Evolutionary conservation across 2,888 invertebrate species (phyloP).

Genomic region (Lingula anatina): DNA sequence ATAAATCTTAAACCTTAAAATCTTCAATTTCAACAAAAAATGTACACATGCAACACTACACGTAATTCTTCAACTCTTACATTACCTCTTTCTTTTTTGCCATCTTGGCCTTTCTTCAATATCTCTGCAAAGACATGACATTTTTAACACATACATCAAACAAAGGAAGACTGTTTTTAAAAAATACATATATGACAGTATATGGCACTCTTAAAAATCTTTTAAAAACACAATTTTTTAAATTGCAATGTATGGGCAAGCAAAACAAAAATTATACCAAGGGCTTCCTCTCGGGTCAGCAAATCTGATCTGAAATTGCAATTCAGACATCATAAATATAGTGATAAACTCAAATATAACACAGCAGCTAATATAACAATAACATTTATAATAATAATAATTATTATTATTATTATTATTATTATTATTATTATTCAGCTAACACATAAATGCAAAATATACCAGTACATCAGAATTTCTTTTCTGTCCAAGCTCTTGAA

Average conservation of each 20-base stretch:
- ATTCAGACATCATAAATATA: too few relatives aligned
- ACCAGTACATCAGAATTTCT: too few relatives aligned
- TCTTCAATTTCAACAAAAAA: too few relatives aligned
- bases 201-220: neutral
- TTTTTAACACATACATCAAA: neutral
- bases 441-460: too few relatives aligned
- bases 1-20: too few relatives aligned
- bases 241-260: neutral
- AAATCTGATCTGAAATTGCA: slow-evolving; percentile 67
- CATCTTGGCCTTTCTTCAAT: slow-evolving; percentile 58
- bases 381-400: too few relatives aligned
- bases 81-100: slow-evolving; percentile 56
- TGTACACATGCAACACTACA: neutral
- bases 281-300: slow-evolving; percentile 73
- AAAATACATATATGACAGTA: slow-evolving; percentile 2
- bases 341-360: too few relatives aligned
- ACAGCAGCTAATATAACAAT: too few relatives aligned
- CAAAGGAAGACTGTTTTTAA: neutral
- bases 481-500: too few relatives aligned
- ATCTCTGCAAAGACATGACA: slow-evolving; percentile 50
- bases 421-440: too few relatives aligned
- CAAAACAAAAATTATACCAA: slow-evolving; percentile 41
- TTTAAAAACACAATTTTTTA: neutral
- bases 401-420: too few relatives aligned
- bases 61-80: neutral